Conservation (phyloP, 1,140 invertebrate genomes). For the Drosophila setifemur region DNA sequence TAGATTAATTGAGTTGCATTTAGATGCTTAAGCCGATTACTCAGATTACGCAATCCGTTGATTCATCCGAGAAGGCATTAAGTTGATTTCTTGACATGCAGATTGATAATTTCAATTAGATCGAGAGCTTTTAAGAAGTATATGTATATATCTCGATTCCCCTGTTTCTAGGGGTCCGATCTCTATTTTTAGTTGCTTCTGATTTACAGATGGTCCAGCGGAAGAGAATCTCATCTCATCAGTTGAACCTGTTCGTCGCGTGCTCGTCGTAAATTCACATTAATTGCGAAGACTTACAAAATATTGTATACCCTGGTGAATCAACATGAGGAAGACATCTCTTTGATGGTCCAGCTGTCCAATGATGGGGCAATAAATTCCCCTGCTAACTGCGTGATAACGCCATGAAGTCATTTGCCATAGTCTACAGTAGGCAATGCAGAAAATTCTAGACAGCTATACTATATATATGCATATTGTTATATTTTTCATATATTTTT, state of each 20-base stretch:
- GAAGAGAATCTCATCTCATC: neutral
- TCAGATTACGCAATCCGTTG: slow-evolving; percentile 12
- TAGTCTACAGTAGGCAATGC: no score
- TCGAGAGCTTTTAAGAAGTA: neutral
- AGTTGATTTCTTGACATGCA: slow-evolving; percentile 1
- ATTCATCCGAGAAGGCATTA: neutral
- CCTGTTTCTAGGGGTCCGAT: neutral
- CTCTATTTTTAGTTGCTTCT: slow-evolving; percentile 14
- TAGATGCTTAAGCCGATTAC: slow-evolving; percentile 15
- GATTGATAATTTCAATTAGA: slow-evolving; percentile 12
- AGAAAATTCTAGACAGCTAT: slow-evolving; percentile 9
- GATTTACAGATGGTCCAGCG: neutral
- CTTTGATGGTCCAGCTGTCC: slow-evolving; percentile 33
- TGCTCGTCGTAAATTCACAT: slow-evolving; percentile 39
- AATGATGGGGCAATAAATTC: slow-evolving; percentile 5
- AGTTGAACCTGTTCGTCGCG: slow-evolving; percentile 22
- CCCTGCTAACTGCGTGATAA: slow-evolving; percentile 5
- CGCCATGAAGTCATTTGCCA: slow-evolving; percentile 34
- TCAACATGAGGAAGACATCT: neutral
- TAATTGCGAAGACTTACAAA: slow-evolving; percentile 21
- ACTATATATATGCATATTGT: slow-evolving; percentile 15
- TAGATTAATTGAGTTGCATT: slow-evolving; percentile 10
- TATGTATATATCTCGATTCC: neutral
- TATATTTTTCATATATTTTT: slow-evolving; percentile 8
- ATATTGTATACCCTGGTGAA: slow-evolving; percentile 7